Evolutionary conservation across 2,888 invertebrate genomes (phyloP).

Genomic region (Euzophera pinguis): DNA sequence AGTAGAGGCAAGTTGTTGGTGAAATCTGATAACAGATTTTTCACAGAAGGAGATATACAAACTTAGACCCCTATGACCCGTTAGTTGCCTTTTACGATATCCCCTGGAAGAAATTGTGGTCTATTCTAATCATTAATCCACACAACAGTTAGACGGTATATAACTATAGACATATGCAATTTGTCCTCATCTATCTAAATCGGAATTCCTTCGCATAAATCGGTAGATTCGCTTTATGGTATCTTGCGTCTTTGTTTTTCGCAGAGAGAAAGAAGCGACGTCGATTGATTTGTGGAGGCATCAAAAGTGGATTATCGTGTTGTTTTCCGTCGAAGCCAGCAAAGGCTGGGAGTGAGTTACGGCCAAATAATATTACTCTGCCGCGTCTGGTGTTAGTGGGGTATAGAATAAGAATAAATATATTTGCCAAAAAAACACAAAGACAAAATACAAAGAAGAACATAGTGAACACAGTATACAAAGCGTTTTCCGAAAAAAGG

Average conservation of each 20-base stretch:
- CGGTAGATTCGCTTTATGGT: constrained; percentile 13
- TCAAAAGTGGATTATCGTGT: constrained; percentile 22
- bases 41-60: too few species aligned
- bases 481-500: too few species aligned
- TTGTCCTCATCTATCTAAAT: background rate
- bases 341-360: constrained; percentile 12
- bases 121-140: too few species aligned
- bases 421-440: background rate
- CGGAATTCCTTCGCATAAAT: constrained; percentile 3
- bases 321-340: constrained; percentile 11
- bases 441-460: too few species aligned
- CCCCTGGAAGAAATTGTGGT: too few species aligned
- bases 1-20: too few species aligned
- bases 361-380: constrained; percentile 5
- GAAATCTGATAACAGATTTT: too few species aligned
- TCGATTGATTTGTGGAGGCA: constrained; percentile 9
- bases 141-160: background rate
- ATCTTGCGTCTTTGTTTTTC: constrained; percentile 5
- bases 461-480: too few species aligned
- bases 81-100: too few species aligned
- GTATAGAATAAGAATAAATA: background rate
- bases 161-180: background rate
- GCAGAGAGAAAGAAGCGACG: background rate
- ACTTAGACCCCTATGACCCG: too few species aligned
- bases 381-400: background rate